A percentile compares a stretch with the other conserved stretches of the same genome.
Conservation (phyloP, 1,140 invertebrate genomes). For the Eulimnadia texana region DNA sequence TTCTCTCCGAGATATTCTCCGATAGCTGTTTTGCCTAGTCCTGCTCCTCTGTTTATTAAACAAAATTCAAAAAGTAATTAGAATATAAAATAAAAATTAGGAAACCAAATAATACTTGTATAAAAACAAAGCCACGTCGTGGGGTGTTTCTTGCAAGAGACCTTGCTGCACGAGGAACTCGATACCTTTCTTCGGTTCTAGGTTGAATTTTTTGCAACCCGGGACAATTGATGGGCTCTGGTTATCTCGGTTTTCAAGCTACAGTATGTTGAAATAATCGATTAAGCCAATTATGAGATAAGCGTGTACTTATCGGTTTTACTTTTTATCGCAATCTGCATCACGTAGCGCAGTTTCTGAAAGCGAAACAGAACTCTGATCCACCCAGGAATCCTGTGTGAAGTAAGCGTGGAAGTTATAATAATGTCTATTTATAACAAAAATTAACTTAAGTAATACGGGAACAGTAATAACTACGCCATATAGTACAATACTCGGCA, state of each 20-base stretch:
- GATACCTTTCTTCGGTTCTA: slow-evolving; percentile 99
- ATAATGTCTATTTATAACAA: no score
- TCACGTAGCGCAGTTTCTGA: no score
- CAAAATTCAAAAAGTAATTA: not conserved
- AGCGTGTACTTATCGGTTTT: no score
- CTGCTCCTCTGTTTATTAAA: slow-evolving; percentile 90
- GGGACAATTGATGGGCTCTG: slow-evolving; percentile 93
- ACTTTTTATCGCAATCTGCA: no score
- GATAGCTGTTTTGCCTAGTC: slow-evolving; percentile 95
- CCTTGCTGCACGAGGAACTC: slow-evolving; percentile 92
- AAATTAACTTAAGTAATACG: no score
- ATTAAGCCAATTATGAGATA: no score
- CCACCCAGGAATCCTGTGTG: no score
- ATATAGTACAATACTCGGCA: no score
- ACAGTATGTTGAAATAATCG: not conserved
- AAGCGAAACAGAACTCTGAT: no score
- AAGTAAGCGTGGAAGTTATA: no score
- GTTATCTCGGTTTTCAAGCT: slow-evolving; percentile 55
- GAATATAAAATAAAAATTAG: not conserved
- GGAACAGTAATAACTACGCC: no score
- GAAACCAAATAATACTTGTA: slow-evolving; percentile 18
- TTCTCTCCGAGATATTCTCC: slow-evolving; percentile 96
- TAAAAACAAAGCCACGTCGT: slow-evolving; percentile 50
- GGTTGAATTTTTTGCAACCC: slow-evolving; percentile 97
- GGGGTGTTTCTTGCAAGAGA: slow-evolving; percentile 70